Conservation (phyloP, 2,113 vertebrate species). For the Oncorhynchus masou region DNA sequence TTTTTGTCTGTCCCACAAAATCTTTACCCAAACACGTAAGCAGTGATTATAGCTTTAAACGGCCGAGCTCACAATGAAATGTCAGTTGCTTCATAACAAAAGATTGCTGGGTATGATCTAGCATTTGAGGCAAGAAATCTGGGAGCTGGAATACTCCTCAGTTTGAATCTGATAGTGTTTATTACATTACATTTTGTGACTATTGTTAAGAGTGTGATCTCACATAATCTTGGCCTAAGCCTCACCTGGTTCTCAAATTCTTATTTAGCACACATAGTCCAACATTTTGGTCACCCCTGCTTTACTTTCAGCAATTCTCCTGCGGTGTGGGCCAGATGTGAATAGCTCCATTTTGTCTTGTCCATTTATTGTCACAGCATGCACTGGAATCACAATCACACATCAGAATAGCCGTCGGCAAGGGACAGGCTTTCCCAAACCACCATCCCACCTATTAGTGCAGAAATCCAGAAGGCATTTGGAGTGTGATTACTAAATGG, state of each 20-base stretch:
- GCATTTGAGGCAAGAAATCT: not conserved
- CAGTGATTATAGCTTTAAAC: conserved; percentile 10
- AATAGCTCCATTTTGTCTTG: conserved; percentile 26
- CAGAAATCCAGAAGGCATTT: conserved; percentile 11
- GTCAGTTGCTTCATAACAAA: not conserved
- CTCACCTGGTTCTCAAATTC: too few relatives aligned
- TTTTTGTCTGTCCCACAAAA: conserved; percentile 5
- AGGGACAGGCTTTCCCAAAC: conserved; percentile 18
- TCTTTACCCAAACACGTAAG: not conserved
- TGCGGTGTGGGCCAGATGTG: conserved; percentile 1
- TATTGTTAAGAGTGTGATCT: not conserved
- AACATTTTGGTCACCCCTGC: not conserved
- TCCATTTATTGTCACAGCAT: conserved; percentile 23
- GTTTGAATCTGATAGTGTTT: conserved; percentile 1
- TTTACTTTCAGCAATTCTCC: conserved; percentile 28
- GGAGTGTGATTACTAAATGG: conserved; percentile 31
- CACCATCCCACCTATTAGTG: conserved; percentile 17
- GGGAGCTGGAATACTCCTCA: not conserved
- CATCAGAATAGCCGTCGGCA: not conserved
- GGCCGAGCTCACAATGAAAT: conserved; percentile 7
- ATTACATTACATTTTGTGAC: not conserved
- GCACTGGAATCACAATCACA: not conserved
- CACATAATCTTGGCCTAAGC: too few relatives aligned
- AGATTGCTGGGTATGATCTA: conserved; percentile 2
- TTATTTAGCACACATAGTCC: too few relatives aligned